Evolutionary conservation across 1,140 invertebrate genomes (phyloP).

Genomic region (Caenorhabditis brenneri): DNA sequence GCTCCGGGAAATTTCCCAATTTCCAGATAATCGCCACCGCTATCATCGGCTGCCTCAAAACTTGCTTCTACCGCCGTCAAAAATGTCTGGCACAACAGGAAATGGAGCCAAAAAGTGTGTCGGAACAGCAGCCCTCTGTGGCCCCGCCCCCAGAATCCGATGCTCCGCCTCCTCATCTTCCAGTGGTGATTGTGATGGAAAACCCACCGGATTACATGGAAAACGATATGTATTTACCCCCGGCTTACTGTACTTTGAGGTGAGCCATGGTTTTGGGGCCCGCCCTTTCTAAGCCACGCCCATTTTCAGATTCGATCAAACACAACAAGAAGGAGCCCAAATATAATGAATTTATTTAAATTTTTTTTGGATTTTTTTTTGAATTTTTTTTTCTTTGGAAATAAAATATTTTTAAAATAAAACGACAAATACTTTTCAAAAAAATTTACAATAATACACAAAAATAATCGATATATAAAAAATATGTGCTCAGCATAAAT

Average conservation of each 20-base stretch:
- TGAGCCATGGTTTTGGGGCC: neutral
- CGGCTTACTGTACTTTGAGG: neutral
- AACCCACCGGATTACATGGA: neutral
- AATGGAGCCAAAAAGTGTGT: neutral
- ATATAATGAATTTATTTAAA: constrained; percentile 10
- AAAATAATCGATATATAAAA: constrained; percentile 5
- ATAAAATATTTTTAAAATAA: neutral
- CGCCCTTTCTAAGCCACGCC: neutral
- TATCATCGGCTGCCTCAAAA: neutral
- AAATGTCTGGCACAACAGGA: no score
- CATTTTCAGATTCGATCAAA: neutral
- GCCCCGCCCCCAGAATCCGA: neutral
- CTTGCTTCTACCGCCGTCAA: neutral
- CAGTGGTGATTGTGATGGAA: neutral
- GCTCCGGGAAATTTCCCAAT: neutral
- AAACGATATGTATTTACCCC: neutral
- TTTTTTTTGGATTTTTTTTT: neutral
- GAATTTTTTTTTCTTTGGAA: neutral
- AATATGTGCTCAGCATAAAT: neutral
- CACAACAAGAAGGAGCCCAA: neutral
- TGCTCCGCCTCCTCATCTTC: neutral
- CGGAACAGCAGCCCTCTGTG: neutral
- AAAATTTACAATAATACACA: neutral
- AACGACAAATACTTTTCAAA: neutral
- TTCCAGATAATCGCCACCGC: constrained; percentile 8